Evolutionary conservation across 2,888 invertebrate genomes (phyloP), one percentile per base, ranked within the genome.

Genomic region (Diploptera punctata): DNA sequence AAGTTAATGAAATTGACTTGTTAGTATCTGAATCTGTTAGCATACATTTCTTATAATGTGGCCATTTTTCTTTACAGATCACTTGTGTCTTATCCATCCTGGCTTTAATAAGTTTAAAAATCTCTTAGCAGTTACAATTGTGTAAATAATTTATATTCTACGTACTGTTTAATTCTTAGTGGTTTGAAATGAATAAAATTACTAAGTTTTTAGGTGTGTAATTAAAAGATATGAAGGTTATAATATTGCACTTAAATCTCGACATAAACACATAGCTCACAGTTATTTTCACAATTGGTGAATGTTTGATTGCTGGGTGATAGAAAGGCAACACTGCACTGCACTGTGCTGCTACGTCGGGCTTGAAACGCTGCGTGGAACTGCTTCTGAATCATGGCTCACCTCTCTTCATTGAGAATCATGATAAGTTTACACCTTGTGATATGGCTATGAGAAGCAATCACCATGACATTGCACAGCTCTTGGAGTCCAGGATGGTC

Each of bases 401-500:
- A 16, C 87, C 89, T 1, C 80, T 90, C 52, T 90, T 90, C 79
- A 80, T 85, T 38, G 89, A 90, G 81, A 90, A 91, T 80, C 84
- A 84, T 74, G 87, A 88, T 73, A 86, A 87, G 77, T 81, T 87
- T 76, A 90, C 90, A 33, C 88, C 90, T 1, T 90, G 90, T 80
- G 90, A 90, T 81, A 81, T 88, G 74, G 90, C 90, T 5, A 88
- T 89, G 81, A 84, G 86, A 76, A 84, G 82, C 54, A 85, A 86
- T 4, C 86, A 88, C 80, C 86, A 87, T 75, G 86, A 87, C 75
- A 88, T 91, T 74, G 90, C 90, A 18, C 83, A 87, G 44, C 86
- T 88, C 75, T 81, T 91, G 44, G 90, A 91, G 81, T 88, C 89
- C 62, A 86, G 88, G 77, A 90, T 90, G 89, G 89, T 91, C 71